Conservation (phyloP, 2,888 invertebrate genomes). For the Copidosoma aretas region DNA sequence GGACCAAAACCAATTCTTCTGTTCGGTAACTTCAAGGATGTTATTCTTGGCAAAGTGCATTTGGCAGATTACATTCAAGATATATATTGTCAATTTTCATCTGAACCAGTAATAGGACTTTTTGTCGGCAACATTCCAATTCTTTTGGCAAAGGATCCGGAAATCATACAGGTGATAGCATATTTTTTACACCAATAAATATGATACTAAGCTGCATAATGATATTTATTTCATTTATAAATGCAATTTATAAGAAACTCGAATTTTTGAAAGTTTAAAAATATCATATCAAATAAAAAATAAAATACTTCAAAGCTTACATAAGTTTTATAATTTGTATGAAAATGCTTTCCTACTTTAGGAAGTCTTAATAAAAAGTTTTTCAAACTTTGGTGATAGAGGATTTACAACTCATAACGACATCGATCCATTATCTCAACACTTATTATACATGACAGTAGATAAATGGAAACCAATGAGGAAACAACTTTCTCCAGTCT, state of each 20-base stretch:
- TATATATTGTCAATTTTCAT: slow-evolving; percentile 38
- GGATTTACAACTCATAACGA: slow-evolving; percentile 50
- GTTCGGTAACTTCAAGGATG: slow-evolving; percentile 62
- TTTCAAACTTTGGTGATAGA: slow-evolving; percentile 52
- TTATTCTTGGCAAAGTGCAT: slow-evolving; percentile 57
- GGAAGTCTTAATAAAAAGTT: slow-evolving; percentile 61
- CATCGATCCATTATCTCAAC: slow-evolving; percentile 62
- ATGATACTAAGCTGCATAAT: too few species aligned
- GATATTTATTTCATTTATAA: too few species aligned
- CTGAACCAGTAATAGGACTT: slow-evolving; percentile 43
- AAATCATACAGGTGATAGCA: too few species aligned
- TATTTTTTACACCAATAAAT: too few species aligned
- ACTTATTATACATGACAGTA: slow-evolving; percentile 60
- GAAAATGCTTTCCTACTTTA: slow-evolving; percentile 10
- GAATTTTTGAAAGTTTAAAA: too few species aligned
- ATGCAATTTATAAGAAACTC: too few species aligned
- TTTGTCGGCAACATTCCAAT: background rate
- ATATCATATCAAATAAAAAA: too few species aligned
- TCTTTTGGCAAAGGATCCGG: too few species aligned
- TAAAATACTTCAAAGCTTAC: too few species aligned
- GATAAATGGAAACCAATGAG: slow-evolving; percentile 64
- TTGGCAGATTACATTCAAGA: background rate
- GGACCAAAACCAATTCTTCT: slow-evolving; percentile 53
- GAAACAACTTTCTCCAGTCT: slow-evolving; percentile 63
- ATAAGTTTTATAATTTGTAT: too few species aligned